Percentiles rank a stretch among this genome's conserved stretches.
Evolutionary conservation across 2,888 invertebrate genomes (phyloP).

Genomic region (Diarsia brunnea): DNA sequence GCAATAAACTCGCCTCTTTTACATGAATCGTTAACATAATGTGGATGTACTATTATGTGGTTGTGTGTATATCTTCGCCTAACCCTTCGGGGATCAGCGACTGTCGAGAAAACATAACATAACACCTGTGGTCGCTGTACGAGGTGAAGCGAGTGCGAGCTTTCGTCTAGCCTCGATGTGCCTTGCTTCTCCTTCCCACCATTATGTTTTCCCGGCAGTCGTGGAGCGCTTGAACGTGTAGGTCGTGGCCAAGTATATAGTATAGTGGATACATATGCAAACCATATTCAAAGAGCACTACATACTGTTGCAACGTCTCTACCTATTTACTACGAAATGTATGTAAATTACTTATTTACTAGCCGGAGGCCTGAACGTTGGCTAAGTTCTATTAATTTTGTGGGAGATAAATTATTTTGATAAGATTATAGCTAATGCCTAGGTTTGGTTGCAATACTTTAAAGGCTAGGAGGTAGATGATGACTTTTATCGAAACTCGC

Average conservation of each 20-base stretch:
- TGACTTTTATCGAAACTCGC: too few relatives aligned
- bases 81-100: not conserved
- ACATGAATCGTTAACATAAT: not conserved
- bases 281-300: conserved; percentile 31
- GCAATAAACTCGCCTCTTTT: not conserved
- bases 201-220: not conserved
- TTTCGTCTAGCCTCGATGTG: not conserved
- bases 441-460: not conserved
- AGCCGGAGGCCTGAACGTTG: conserved; percentile 47
- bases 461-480: not conserved
- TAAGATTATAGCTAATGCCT: conserved; percentile 13
- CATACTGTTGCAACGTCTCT: conserved; percentile 52
- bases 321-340: conserved; percentile 51
- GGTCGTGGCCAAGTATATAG: conserved; percentile 3
- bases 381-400: conserved; percentile 49
- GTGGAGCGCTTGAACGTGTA: not conserved
- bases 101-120: not conserved
- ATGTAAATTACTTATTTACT: conserved; percentile 62
- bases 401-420: conserved; percentile 34
- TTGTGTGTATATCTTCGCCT: not conserved
- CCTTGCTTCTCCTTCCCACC: not conserved
- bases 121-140: too few relatives aligned
- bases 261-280: not conserved
- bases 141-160: not conserved
- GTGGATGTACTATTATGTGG: too few relatives aligned